Evolutionary conservation across 2,888 invertebrate species (phyloP).

Genomic region (Spodoptera exigua): DNA sequence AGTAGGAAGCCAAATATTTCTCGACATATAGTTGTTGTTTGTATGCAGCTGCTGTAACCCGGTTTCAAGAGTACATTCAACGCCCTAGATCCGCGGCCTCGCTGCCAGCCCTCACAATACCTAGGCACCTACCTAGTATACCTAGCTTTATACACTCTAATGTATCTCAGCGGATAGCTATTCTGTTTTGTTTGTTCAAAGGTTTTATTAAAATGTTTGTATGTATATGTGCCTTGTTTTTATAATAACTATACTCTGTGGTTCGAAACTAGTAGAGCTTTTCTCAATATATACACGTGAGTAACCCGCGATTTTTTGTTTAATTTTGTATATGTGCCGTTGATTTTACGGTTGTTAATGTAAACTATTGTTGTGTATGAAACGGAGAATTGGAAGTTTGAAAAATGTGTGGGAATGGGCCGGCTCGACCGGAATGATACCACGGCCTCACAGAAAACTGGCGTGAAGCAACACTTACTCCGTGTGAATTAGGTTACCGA

Average conservation of each 20-base stretch:
- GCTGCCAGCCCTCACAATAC: conserved; percentile 62
- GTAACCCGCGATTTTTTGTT: neutral
- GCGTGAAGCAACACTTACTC: too few species aligned
- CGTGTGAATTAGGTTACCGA: too few species aligned
- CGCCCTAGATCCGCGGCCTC: conserved; percentile 78
- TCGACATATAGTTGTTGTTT: conserved; percentile 52
- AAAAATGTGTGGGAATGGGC: too few species aligned
- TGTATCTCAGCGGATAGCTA: conserved; percentile 26
- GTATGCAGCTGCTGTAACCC: conserved; percentile 65
- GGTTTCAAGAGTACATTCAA: conserved; percentile 68
- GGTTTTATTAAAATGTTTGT: conserved; percentile 12
- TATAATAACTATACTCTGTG: too few species aligned
- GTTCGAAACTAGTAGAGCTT: too few species aligned
- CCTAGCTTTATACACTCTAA: conserved; percentile 20
- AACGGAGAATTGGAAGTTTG: too few species aligned
- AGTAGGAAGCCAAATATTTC: conserved; percentile 37
- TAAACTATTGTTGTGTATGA: too few species aligned
- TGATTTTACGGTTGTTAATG: too few species aligned
- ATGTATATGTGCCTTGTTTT: neutral
- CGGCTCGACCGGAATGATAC: too few species aligned
- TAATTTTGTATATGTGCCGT: neutral
- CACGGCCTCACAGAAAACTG: too few species aligned
- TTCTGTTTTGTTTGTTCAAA: conserved; percentile 20
- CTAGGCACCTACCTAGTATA: conserved; percentile 57
- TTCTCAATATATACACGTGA: too few species aligned